Evolutionary conservation across 1,140 invertebrate genomes (phyloP), one percentile per base, ranked within the genome.

Genomic region (Hypothenemus hampei): DNA sequence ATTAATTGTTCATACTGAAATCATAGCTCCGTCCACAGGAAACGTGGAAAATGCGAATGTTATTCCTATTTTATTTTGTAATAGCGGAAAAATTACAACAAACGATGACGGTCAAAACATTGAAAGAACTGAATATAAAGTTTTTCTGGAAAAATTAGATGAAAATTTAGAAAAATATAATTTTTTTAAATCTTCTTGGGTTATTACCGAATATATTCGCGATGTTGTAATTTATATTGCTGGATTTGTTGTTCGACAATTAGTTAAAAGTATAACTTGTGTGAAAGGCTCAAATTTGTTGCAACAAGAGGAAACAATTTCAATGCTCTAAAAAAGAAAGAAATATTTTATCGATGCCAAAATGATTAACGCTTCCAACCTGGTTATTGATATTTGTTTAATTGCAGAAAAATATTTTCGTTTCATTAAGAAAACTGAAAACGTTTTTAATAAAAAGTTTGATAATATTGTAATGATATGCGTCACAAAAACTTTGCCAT

Each of bases 231-330:
- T 21, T 13, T 58, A 58, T 23, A 58, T 58, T 6, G n/a, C 49
- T n/a, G 57, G 57, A 7, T 58, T 53, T 48, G 33, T 58, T 10
- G 44, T 53, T 11, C 43, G 36, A 44, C 13, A 29, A 3, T 19
- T 57, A 24, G 44, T 44, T 40, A 57, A 49, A 57, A 44, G 23
- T 23, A 16, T 50, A n/a, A 44, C 10, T 18, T 57, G 54, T 44
- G 13, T 16, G n/a, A 43, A 41, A 26, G 49, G 54, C 23, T 20
- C 36, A 21, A 11, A 8, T 5, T n/a, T 37, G 6, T 37, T 37
- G 15, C 6, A 37, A 31, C 21, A 8, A 13, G 29, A 40, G 16
- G 21, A 18, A 22, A 11, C 45, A 16, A 11, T 29, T 13, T 56
- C 43, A 11, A 7, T 20, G 3, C 31, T 48, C 6, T 39, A 56